phyloP scores from a whole-genome alignment of 30 jellyfish, hydroid and myxozoan genomes.

The Catostylus mosaicus region DNA sequence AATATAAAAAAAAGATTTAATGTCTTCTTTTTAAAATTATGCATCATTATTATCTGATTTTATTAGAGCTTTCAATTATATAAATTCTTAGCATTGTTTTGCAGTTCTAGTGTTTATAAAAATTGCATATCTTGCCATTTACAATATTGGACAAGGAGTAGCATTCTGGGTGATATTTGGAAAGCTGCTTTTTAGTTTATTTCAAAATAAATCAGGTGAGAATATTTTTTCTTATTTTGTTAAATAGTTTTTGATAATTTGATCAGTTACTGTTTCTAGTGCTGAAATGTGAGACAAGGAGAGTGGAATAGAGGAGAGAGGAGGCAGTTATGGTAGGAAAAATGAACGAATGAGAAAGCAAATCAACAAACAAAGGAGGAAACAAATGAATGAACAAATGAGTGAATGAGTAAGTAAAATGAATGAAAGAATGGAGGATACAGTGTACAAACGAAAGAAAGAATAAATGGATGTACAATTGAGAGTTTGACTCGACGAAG shows the following conservation, averaged over 20 bases:
- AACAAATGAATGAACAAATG: background rate
- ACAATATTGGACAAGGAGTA: slow-evolving; percentile 80
- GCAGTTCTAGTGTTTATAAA: slow-evolving; percentile 73
- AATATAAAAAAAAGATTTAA: too few relatives aligned
- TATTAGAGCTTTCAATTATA: too few relatives aligned
- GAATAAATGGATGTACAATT: too few relatives aligned
- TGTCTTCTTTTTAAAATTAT: too few relatives aligned
- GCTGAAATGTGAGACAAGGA: background rate
- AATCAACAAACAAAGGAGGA: background rate
- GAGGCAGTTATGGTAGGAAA: background rate
- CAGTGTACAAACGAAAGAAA: background rate
- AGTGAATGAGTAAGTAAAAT: background rate
- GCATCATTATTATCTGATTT: background rate
- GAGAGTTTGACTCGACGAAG: too few relatives aligned
- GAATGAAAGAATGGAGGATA: background rate
- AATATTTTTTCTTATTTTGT: background rate
- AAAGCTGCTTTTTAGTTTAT: slow-evolving; percentile 44
- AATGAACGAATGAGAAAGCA: background rate
- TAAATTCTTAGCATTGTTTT: slow-evolving; percentile 13
- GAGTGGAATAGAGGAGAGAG: background rate
- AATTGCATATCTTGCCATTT: slow-evolving; percentile 84
- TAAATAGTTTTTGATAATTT: background rate
- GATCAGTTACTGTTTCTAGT: background rate
- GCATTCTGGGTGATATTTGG: slow-evolving; percentile 75
- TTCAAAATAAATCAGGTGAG: slow-evolving; percentile 74